Conservation (phyloP, 2,797 vertebrate genomes). For the Anguilla pacifica region DNA sequence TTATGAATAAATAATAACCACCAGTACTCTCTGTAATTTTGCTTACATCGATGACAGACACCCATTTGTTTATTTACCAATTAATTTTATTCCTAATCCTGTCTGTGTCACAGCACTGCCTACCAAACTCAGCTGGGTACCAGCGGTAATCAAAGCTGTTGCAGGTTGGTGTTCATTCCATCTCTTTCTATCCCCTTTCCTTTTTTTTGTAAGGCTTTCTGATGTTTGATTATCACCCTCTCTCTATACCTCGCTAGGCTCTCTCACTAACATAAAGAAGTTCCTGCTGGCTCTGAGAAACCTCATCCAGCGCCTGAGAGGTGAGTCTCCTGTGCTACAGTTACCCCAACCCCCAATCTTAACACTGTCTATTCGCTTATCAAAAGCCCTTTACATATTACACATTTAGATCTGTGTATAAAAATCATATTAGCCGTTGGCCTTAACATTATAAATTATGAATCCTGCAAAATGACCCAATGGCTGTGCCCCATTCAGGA, state of each 20-base stretch:
- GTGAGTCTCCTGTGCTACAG: conserved; percentile 1
- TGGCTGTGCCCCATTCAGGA: neutral
- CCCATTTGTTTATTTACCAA: neutral
- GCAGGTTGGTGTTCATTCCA: conserved; percentile 47
- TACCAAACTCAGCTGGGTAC: conserved; percentile 56
- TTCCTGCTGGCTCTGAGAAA: conserved; percentile 24
- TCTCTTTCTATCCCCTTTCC: neutral
- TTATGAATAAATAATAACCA: neutral
- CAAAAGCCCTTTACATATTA: neutral
- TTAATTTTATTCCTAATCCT: conserved; percentile 3
- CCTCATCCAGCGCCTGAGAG: conserved; percentile 19
- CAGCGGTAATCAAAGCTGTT: conserved; percentile 41
- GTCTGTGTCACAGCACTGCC: conserved; percentile 47
- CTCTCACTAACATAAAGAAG: conserved; percentile 16
- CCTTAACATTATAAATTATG: neutral
- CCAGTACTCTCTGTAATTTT: neutral
- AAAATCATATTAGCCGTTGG: neutral
- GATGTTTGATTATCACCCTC: neutral
- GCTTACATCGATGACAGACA: neutral
- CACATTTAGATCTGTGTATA: neutral
- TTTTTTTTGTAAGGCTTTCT: neutral
- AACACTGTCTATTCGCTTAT: neutral
- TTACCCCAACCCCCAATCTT: neutral
- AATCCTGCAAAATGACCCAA: neutral
- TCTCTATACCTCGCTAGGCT: neutral